Percentiles rank a stretch among this genome's conserved stretches.
These are phyloP conservation scores for Trichoplusia ni DNA, from an alignment of 1,140 invertebrate species.

Conservation along the genomic window DNA sequence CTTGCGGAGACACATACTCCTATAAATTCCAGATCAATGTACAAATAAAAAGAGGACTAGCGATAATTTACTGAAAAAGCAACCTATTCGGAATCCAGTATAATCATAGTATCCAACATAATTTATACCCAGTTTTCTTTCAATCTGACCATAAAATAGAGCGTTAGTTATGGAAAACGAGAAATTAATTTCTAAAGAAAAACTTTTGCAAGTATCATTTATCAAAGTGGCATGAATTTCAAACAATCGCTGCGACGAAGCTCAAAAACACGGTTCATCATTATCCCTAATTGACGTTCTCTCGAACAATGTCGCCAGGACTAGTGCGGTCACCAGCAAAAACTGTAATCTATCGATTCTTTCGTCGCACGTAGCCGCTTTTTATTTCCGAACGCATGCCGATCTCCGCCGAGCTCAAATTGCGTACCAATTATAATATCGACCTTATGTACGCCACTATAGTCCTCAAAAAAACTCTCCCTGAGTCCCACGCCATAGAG, in stretches of 20 bases:
- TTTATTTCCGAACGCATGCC: constrained; percentile 57
- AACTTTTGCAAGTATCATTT: constrained; percentile 15
- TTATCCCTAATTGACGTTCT: constrained; percentile 72
- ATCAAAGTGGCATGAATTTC: constrained; percentile 33
- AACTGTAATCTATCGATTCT: constrained; percentile 71
- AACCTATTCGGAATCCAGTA: constrained; percentile 15
- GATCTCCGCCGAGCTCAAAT: constrained; percentile 33
- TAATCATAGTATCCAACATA: constrained; percentile 20
- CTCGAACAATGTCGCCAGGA: constrained; percentile 58
- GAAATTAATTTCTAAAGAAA: constrained; percentile 31
- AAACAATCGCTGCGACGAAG: constrained; percentile 44
- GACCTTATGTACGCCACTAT: constrained; percentile 39
- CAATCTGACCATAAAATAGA: constrained; percentile 24
- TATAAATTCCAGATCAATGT: constrained; percentile 18
- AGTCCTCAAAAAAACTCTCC: constrained; percentile 13
- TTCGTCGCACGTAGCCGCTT: constrained; percentile 55
- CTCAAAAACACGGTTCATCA: constrained; percentile 53
- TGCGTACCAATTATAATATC: constrained; percentile 32
- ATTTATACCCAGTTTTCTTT: constrained; percentile 12
- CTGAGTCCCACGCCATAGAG: constrained; percentile 30
- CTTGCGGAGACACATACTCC: constrained; percentile 6
- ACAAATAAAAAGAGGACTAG: constrained; percentile 9
- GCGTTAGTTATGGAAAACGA: constrained; percentile 12
- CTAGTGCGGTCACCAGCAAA: constrained; percentile 56
- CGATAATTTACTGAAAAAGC: constrained; percentile 18